These are phyloP conservation scores for Dicyrtomina minuta DNA, from an alignment of 2,888 invertebrate species.

Conservation along the genomic window DNA sequence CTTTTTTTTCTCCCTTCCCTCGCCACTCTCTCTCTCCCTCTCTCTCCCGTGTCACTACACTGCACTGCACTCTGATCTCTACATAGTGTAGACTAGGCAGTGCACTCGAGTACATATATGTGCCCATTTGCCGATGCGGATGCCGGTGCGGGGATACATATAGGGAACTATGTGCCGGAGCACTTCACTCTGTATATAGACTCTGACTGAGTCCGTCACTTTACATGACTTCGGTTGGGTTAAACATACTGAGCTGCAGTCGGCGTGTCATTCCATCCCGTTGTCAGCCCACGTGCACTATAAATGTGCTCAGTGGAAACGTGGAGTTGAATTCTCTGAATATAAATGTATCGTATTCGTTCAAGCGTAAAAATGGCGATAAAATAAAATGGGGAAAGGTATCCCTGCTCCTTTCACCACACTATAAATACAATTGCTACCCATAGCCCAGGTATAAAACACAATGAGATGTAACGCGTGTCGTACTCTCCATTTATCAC, in stretches of 20 bases:
- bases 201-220: too few relatives aligned
- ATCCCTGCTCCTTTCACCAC: conserved; percentile 18
- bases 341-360: conserved; percentile 30
- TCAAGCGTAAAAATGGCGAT: conserved; percentile 33
- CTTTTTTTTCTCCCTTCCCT: conserved; percentile 13
- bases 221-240: background rate
- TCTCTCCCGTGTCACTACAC: too few relatives aligned
- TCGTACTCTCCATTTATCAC: conserved; percentile 48
- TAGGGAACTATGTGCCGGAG: too few relatives aligned
- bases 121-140: too few relatives aligned
- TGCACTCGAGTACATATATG: too few relatives aligned
- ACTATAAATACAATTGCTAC: conserved; percentile 22
- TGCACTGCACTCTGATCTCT: too few relatives aligned
- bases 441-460: conserved; percentile 33
- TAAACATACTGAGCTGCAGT: background rate
- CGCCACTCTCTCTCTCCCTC: conserved; percentile 17
- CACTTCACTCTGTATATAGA: too few relatives aligned
- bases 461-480: conserved; percentile 49
- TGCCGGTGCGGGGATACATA: too few relatives aligned
- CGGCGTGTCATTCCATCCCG: background rate
- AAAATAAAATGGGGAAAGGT: conserved; percentile 34
- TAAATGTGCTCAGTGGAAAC: background rate
- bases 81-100: too few relatives aligned
- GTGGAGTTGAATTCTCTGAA: conserved; percentile 26
- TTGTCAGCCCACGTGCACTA: conserved; percentile 3